Evolutionary conservation across 1,140 invertebrate genomes (phyloP), one percentile per base, ranked within the genome.

Genomic region (Drosophila arawakana): DNA sequence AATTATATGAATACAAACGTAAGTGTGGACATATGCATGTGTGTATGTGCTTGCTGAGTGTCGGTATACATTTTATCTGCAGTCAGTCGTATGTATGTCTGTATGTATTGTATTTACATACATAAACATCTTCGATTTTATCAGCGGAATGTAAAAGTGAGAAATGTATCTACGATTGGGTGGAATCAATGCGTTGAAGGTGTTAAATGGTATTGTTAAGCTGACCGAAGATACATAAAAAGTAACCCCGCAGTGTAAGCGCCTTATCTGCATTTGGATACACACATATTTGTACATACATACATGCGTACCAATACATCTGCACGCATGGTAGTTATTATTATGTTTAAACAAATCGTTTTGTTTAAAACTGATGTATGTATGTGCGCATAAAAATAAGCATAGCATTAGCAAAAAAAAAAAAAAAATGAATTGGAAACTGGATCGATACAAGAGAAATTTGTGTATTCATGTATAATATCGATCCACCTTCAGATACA

Each of bases 401-500:
- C 35, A 54, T 8, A 5, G 2, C n/a, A 7, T 35, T 5, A 43
- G 13, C 11, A n/a, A 43, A 5, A 43, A 3, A 10, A 35, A 35
- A 35, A 54, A 30, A 35, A 30, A 35, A 34, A 7, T 54, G 0
- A 54, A 13, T 9, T 54, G 30, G 35, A 54, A 37, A 7, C 13
- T 54, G 50, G 50, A 54, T 54, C 50, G 34, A 54, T 54, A 54
- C 8, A 37, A 54, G 35, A 35, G 7, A 54, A 54, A 54, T 54
- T 13, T 37, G 35, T 54, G 50, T 54, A 54, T 37, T n/a, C 50
- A 13, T 13, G 7, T 9, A 41, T 1, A 57, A 57, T 57, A 57
- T 57, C 54, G 54, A 57, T 57, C 54, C 54, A 57, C 15, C 34
- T 57, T 57, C 37, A 39, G 54, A 41, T 21, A 57, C 54, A 57